A percentile compares a stretch with the other conserved stretches of the same genome.
Evolutionary conservation across 2,113 vertebrate species (phyloP).

Genomic region (Lampris incognitus): DNA sequence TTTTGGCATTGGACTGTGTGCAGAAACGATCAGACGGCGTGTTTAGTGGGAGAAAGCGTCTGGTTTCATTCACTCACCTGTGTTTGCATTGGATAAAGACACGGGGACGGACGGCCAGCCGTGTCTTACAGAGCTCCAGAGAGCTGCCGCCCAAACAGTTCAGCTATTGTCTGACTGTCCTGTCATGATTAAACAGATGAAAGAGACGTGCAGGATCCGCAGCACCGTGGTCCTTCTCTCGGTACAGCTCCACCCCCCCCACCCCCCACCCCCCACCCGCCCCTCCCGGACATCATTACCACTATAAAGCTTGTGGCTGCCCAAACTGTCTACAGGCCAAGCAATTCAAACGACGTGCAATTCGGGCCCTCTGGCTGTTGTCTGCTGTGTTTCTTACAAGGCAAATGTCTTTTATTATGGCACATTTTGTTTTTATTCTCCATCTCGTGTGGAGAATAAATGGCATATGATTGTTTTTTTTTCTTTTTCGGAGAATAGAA

Average conservation of each 20-base stretch:
- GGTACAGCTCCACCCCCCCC: conserved; percentile 36
- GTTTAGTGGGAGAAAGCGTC: conserved; percentile 35
- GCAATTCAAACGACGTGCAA: conserved; percentile 49
- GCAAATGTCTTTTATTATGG: conserved; percentile 61
- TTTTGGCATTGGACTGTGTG: conserved; percentile 43
- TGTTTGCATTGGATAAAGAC: conserved; percentile 52
- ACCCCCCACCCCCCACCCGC: conserved; percentile 23
- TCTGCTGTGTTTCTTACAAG: conserved; percentile 51
- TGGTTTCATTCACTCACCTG: conserved; percentile 71
- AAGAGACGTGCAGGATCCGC: conserved; percentile 46
- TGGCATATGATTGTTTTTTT: conserved; percentile 55
- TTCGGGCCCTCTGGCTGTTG: conserved; percentile 51
- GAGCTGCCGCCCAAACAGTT: conserved; percentile 44
- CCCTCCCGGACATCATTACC: conserved; percentile 70
- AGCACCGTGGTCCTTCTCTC: conserved; percentile 8
- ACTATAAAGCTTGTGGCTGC: conserved; percentile 65
- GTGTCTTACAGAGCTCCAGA: conserved; percentile 43
- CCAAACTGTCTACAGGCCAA: conserved; percentile 30
- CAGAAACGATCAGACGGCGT: conserved; percentile 23
- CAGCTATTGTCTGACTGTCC: conserved; percentile 54
- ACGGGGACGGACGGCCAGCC: conserved; percentile 46
- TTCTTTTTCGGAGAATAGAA: conserved; percentile 48
- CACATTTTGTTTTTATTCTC: conserved; percentile 66
- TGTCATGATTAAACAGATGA: conserved; percentile 60
- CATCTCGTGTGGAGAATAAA: conserved; percentile 57